Evolutionary conservation across 2,797 vertebrate genomes (phyloP), one percentile per base, ranked within the genome.

Genomic region (Enoplosus armatus): DNA sequence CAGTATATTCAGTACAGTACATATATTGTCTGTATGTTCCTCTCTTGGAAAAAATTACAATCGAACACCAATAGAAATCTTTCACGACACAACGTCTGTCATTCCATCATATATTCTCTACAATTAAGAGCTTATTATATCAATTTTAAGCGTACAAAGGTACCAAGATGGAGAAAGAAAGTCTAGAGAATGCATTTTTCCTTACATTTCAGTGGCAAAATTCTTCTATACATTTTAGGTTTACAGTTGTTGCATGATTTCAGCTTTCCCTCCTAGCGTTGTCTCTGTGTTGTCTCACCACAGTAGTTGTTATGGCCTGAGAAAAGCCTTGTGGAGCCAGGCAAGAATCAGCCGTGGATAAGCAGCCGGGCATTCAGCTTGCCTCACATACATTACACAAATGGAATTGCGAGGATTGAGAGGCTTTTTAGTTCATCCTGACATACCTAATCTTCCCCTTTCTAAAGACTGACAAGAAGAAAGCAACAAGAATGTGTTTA

Each of bases 401-500:
- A 66, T 45, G 35, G 8, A 64, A 27, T 26, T 0, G 8, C 15
- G n/a, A 56, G 27, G 55, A 72, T 56, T 59, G 55, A 56, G 33
- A 62, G 45, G 50, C 61, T 20, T 60, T 77, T 73, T 60, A 31
- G 51, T 77, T 70, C 39, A 48, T 56, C 68, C 59, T 63, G 41
- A 61, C 68, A 56, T 41, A 53, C 58, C 18, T 62, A 51, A 55
- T 83, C n/a, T 58, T 65, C 48, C 56, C 24, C 31, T 39, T 39
- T 50, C 79, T 47, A 51, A 80, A 83, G n/a, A 64, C 12, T 35
- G 50, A 8, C 9, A 1, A 69, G 54, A n/a, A 51, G 58, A 77
- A 60, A 72, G 45, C 39, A 56, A 48, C 55, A 47, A 81, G 15
- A 11, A 71, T 39, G 31, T 50, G 63, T 72, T 75, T 59, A 77